phyloP scores from a whole-genome alignment of 2,888 invertebrate species.

The Torymus tubicola region DNA sequence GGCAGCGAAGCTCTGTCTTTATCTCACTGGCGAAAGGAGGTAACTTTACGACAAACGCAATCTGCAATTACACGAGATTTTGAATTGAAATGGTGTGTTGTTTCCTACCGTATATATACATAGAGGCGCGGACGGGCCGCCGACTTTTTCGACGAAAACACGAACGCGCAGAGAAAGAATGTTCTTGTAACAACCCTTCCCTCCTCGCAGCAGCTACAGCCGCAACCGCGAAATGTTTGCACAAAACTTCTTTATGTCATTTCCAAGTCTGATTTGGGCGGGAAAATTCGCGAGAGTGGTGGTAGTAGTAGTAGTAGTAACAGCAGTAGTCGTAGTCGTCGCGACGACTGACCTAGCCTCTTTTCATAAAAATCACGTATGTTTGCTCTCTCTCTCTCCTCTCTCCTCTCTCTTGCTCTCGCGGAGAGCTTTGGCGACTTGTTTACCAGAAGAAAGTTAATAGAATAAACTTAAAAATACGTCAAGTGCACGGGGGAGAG shows the following conservation, averaged over 20 bases:
- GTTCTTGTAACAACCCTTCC: too few species aligned
- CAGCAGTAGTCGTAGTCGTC: too few species aligned
- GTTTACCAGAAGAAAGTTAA: too few species aligned
- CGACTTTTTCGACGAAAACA: background rate
- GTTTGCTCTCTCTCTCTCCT: constrained; percentile 1
- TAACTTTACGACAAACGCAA: constrained; percentile 39
- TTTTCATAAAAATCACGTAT: background rate
- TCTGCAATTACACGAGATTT: constrained; percentile 47
- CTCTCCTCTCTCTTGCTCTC: background rate
- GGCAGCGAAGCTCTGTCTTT: background rate
- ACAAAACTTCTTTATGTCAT: background rate
- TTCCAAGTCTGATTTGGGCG: too few species aligned
- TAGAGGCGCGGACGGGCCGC: too few species aligned
- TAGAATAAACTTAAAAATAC: too few species aligned
- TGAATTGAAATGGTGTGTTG: constrained; percentile 6
- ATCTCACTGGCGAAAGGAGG: background rate
- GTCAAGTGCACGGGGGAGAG: too few species aligned
- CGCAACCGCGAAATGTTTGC: background rate
- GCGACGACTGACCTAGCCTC: too few species aligned
- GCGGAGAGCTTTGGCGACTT: background rate
- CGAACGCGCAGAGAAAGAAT: background rate
- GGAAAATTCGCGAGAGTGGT: too few species aligned
- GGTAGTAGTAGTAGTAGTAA: too few species aligned
- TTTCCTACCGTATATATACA: background rate
- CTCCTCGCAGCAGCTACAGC: too few species aligned